Conservation (phyloP, 2,888 invertebrate species). For the Bibio marci region DNA sequence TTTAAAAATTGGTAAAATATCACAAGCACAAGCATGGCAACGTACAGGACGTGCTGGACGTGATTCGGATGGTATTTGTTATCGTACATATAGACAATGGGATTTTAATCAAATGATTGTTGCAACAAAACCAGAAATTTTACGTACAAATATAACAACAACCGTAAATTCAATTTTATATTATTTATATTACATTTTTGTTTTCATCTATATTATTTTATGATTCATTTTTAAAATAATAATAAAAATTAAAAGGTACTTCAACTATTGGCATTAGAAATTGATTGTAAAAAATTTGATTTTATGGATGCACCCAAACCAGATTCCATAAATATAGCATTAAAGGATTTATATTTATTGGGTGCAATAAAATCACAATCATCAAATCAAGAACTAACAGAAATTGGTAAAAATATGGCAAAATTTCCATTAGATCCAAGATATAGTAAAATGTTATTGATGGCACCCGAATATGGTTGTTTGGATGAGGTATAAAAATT, state of each 20-base stretch:
- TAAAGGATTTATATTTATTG: conserved; percentile 44
- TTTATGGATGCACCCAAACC: conserved; percentile 77
- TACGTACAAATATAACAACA: conserved; percentile 40
- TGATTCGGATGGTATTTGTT: conserved; percentile 69
- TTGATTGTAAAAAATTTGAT: conserved; percentile 69
- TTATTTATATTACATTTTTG: too few species aligned
- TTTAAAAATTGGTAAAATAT: conserved; percentile 61
- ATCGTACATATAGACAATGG: conserved; percentile 64
- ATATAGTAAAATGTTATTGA: conserved; percentile 63
- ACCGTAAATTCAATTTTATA: conserved; percentile 15
- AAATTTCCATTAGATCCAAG: conserved; percentile 85
- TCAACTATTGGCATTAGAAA: conserved; percentile 68
- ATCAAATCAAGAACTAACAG: conserved; percentile 48
- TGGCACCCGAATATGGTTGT: conserved; percentile 59
- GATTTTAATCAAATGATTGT: conserved; percentile 55
- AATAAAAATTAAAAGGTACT: conserved; percentile 40
- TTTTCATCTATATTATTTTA: too few species aligned
- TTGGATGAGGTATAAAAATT: conserved; percentile 51
- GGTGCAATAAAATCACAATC: conserved; percentile 47
- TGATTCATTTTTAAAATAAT: too few species aligned
- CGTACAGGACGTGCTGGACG: conserved; percentile 84
- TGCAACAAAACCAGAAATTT: conserved; percentile 76
- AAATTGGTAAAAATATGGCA: conserved; percentile 69
- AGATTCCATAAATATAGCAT: conserved; percentile 47
- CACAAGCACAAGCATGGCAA: conserved; percentile 88